Base-by-base conservation (phyloP, 1,140 invertebrate species). In the Propsilocerus akamusi region DNA sequence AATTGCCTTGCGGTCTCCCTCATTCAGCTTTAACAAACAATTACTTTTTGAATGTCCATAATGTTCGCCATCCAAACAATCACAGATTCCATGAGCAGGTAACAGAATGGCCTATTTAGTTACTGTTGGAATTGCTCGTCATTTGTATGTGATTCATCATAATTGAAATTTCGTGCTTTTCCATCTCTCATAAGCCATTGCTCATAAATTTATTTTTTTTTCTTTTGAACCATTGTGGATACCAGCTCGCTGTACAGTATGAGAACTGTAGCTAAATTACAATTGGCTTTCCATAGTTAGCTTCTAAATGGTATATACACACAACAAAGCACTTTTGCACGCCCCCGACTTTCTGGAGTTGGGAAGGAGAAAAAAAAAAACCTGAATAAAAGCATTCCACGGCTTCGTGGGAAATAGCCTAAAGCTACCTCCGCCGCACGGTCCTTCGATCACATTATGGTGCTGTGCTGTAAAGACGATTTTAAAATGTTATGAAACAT, bases 131-230 rank as follows among this genome's bases (percentile, higher is more conserved):
- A n/a, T n/a, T n/a, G n/a, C n/a, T n/a, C n/a, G n/a, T n/a, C n/a
- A n/a, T n/a, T n/a, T n/a, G n/a, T n/a, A n/a, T n/a, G n/a, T n/a
- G n/a, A n/a, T n/a, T n/a, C n/a, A n/a, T n/a, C n/a, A 20, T 41
- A 41, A 41, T 41, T 41, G 34, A 41, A 41, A 41, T 41, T 41
- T 41, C 34, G 34, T 41, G 34, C 34, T 41, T 7, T 30, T 30
- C 14, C 6, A 12, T 30, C 28, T 30, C 10, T n/a, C 28, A 30
- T 30, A n/a, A 30, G n/a, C 10, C n/a, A 30, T 30, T 30, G n/a
- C 28, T 11, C 28, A 30, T n/a, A 30, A 30, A 30, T 30, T n/a
- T n/a, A n/a, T n/a, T n/a, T n/a, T n/a, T n/a, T n/a, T n/a, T n/a
- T n/a, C n/a, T n/a, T n/a, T n/a, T n/a, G n/a, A n/a, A n/a, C n/a